A percentile compares a stretch with the other conserved stretches of the same genome.
Conservation (phyloP, 37 sponge, comb jelly and placozoan genomes). For the Hormiphora californensis region DNA sequence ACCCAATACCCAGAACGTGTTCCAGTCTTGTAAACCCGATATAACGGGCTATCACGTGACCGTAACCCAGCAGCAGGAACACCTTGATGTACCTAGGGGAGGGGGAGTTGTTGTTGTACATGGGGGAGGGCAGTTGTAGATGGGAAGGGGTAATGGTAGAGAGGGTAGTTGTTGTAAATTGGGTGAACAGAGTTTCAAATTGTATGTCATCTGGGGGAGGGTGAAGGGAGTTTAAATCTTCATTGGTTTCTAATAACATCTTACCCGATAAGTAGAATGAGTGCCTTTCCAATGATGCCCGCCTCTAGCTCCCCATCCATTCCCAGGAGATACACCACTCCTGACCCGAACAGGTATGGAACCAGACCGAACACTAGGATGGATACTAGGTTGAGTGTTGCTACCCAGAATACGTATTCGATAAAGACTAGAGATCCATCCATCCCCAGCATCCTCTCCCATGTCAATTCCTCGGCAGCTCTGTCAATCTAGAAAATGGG, state of each 20-base stretch:
- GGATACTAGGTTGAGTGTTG: slow-evolving; percentile 13
- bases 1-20: slow-evolving; percentile 14
- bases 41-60: not conserved
- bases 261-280: slow-evolving; percentile 3
- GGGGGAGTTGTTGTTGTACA: too few relatives aligned
- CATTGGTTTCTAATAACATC: not conserved
- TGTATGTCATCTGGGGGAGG: too few relatives aligned
- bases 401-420: slow-evolving; percentile 31
- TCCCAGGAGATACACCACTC: not conserved
- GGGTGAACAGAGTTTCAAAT: too few relatives aligned
- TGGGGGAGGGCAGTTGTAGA: too few relatives aligned
- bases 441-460: slow-evolving; percentile 31
- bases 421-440: slow-evolving; percentile 23
- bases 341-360: not conserved
- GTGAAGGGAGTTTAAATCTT: too few relatives aligned
- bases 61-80: slow-evolving; percentile 28
- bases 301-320: not conserved
- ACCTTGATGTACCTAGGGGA: slow-evolving; percentile 20
- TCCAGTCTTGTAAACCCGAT: not conserved
- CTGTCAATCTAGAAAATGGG: slow-evolving; percentile 46
- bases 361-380: slow-evolving; percentile 2
- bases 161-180: too few relatives aligned
- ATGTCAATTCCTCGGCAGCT: slow-evolving; percentile 10
- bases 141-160: too few relatives aligned
- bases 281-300: not conserved